Conservation (phyloP, 2,888 invertebrate species). For the Mongoloraphidia duomilia region DNA sequence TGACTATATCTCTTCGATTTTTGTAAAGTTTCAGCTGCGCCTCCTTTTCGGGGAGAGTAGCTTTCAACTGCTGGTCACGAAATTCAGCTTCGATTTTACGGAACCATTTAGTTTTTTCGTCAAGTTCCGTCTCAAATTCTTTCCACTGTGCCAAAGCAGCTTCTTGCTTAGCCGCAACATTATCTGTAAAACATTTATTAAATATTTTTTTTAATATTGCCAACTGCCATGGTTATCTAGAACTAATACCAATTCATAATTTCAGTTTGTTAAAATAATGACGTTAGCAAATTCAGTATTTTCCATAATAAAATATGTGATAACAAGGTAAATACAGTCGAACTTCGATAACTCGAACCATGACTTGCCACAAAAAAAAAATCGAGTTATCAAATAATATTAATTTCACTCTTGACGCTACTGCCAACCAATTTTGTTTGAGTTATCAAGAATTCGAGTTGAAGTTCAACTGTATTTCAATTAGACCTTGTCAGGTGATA, state of each 20-base stretch:
- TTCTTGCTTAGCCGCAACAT: conserved; percentile 58
- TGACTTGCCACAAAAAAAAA: no score
- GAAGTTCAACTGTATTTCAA: no score
- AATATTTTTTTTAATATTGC: background rate
- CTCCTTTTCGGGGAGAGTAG: conserved; percentile 68
- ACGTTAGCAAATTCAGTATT: no score
- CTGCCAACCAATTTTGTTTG: no score
- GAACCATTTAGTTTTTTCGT: conserved; percentile 74
- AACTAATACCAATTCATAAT: background rate
- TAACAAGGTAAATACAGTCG: no score
- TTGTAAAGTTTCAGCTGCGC: conserved; percentile 55
- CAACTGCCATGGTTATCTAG: background rate
- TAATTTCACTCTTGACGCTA: no score
- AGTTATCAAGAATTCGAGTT: no score
- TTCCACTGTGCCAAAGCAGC: conserved; percentile 70
- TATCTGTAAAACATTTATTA: conserved; percentile 26
- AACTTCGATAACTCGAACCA: no score
- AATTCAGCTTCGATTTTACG: conserved; percentile 70
- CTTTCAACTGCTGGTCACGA: conserved; percentile 72
- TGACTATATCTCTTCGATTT: conserved; percentile 59
- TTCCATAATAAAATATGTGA: no score
- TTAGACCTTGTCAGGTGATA: no score
- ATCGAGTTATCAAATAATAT: no score
- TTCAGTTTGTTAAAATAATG: no score
- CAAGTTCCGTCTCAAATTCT: conserved; percentile 69